These are phyloP conservation scores for Teleopsis dalmanni DNA, from an alignment of 1,140 invertebrate species.

Conservation along the genomic window DNA sequence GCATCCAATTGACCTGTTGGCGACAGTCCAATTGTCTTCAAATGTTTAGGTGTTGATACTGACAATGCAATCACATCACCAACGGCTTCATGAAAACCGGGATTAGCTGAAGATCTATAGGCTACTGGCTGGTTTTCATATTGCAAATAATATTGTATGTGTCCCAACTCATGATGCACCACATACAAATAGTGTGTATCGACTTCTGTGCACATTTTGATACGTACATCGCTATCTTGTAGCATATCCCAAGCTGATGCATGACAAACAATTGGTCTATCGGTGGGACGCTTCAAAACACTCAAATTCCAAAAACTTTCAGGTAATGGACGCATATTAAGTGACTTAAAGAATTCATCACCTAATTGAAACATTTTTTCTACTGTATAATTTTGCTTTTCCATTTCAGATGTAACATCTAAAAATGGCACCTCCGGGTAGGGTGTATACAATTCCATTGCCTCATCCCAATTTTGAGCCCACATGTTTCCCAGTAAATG, in stretches of 20 bases:
- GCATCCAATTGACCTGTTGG: conserved; percentile 24
- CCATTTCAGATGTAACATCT: conserved; percentile 52
- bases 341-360: conserved; percentile 78
- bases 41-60: conserved; percentile 52
- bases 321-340: conserved; percentile 77
- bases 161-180: conserved; percentile 72
- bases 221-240: conserved; percentile 53
- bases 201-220: conserved; percentile 71
- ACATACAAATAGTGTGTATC: conserved; percentile 61
- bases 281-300: conserved; percentile 58
- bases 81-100: conserved; percentile 67
- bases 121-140: conserved; percentile 61
- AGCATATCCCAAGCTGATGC: conserved; percentile 76
- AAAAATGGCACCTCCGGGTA: conserved; percentile 55
- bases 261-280: conserved; percentile 61
- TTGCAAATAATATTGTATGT: conserved; percentile 66
- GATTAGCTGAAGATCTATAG: conserved; percentile 65
- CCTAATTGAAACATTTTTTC: conserved; percentile 50
- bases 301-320: conserved; percentile 71
- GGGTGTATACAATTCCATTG: conserved; percentile 61
- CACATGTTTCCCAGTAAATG: conserved; percentile 58
- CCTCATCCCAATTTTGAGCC: conserved; percentile 68
- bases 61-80: conserved; percentile 62
- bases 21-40: conserved; percentile 49
- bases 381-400: conserved; percentile 38